Conservation (phyloP, 2,888 invertebrate genomes). For the Lysandra coridon region DNA sequence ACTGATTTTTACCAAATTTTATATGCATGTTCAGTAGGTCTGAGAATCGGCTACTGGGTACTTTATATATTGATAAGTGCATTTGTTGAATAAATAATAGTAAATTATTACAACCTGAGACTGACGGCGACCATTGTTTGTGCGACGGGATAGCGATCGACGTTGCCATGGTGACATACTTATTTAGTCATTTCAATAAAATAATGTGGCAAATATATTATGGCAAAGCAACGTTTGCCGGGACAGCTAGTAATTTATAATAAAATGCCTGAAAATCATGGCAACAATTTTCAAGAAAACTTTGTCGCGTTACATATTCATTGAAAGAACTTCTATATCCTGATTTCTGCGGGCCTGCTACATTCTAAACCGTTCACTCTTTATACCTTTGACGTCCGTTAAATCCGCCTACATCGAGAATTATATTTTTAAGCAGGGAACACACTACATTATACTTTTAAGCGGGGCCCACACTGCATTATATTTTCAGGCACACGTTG, state of each 20-base stretch:
- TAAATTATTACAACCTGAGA: too few relatives aligned
- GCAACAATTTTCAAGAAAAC: not conserved
- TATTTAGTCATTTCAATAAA: too few relatives aligned
- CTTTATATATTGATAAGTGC: too few relatives aligned
- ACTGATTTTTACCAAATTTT: too few relatives aligned
- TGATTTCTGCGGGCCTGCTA: not conserved
- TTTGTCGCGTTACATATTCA: not conserved
- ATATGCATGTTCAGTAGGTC: too few relatives aligned
- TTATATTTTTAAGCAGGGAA: conserved; percentile 32
- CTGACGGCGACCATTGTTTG: too few relatives aligned
- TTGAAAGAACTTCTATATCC: not conserved
- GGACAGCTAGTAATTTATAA: not conserved
- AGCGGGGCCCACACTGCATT: conserved; percentile 36
- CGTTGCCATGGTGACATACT: too few relatives aligned
- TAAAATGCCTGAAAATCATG: not conserved
- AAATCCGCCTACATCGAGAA: conserved; percentile 30
- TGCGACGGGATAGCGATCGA: too few relatives aligned
- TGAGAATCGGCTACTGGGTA: too few relatives aligned
- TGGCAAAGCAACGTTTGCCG: too few relatives aligned
- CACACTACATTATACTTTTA: conserved; percentile 34
- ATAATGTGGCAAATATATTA: too few relatives aligned
- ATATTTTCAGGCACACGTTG: conserved; percentile 49
- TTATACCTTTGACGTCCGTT: conserved; percentile 22
- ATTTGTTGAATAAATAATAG: too few relatives aligned
- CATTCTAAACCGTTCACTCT: not conserved